Conservation (phyloP, 1,140 invertebrate genomes). For the Condylostylus longicornis region DNA sequence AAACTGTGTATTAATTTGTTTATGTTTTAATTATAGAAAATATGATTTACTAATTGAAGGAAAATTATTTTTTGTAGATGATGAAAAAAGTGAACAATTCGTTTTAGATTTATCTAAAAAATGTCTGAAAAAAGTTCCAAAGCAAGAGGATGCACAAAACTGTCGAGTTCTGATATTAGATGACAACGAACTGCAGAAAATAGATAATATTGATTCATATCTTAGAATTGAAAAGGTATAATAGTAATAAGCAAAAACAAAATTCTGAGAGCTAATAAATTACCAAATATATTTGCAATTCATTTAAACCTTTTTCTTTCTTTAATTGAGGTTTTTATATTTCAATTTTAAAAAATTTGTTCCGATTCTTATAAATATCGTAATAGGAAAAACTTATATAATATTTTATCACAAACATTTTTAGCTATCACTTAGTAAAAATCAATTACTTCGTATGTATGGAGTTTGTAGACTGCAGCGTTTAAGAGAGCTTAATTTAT, state of each 20-base stretch:
- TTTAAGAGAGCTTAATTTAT: constrained; percentile 64
- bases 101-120: constrained; percentile 48
- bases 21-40: too few species aligned
- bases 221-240: constrained; percentile 67
- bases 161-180: constrained; percentile 64
- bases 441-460: constrained; percentile 73
- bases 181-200: constrained; percentile 70
- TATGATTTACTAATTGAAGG: too few species aligned
- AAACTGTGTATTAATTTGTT: too few species aligned
- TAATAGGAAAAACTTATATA: too few species aligned
- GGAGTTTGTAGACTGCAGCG: constrained; percentile 64
- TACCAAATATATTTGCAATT: too few species aligned
- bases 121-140: constrained; percentile 56
- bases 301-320: too few species aligned
- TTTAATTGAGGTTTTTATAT: too few species aligned
- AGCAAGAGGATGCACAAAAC: constrained; percentile 45
- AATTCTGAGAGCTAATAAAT: too few species aligned
- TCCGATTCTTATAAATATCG: too few species aligned
- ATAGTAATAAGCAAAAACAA: too few species aligned
- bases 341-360: too few species aligned
- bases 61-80: constrained; percentile 12
- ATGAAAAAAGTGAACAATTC: constrained; percentile 15
- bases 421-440: constrained; percentile 68
- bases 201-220: constrained; percentile 75
- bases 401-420: constrained; percentile 25